Percentiles rank a stretch among this genome's conserved stretches.
These are phyloP conservation scores for Ctenosaura bakeri DNA, from an alignment of 2,797 vertebrate species.

Conservation along the genomic window DNA sequence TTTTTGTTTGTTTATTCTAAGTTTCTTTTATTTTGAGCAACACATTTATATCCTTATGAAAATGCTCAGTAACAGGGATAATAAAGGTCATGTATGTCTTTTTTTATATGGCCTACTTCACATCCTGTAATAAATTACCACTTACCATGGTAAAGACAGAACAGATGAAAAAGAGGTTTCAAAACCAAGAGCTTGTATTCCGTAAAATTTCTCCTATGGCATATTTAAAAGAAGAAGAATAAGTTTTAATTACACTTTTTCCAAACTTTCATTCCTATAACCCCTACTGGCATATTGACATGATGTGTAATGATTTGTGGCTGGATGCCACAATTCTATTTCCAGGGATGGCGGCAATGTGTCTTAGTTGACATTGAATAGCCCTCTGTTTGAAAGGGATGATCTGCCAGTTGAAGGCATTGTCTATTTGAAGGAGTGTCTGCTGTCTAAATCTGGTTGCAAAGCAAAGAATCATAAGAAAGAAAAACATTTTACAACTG, in stretches of 20 bases:
- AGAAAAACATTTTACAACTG: not conserved
- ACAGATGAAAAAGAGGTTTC: not conserved
- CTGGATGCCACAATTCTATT: not conserved
- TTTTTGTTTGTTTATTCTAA: constrained; percentile 25
- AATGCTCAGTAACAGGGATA: constrained; percentile 1
- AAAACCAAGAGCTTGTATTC: not conserved
- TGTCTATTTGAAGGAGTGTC: not conserved
- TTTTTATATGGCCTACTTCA: not conserved
- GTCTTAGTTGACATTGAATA: not conserved
- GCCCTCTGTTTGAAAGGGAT: not conserved
- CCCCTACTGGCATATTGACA: not conserved
- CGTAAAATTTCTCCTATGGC: not conserved
- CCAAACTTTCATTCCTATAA: not conserved
- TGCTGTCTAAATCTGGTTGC: not conserved
- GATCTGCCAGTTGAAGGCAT: not conserved
- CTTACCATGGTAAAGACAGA: constrained; percentile 1
- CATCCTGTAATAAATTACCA: constrained; percentile 9
- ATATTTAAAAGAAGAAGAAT: not conserved
- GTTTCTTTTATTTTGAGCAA: constrained; percentile 33
- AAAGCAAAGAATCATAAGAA: not conserved
- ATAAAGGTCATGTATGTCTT: not conserved
- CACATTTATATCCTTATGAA: constrained; percentile 27
- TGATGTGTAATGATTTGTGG: not conserved
- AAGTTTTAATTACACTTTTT: not conserved
- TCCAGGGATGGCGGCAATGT: not conserved